Base-by-base conservation (phyloP, 1,140 invertebrate species). In the Colletes gigas region DNA sequence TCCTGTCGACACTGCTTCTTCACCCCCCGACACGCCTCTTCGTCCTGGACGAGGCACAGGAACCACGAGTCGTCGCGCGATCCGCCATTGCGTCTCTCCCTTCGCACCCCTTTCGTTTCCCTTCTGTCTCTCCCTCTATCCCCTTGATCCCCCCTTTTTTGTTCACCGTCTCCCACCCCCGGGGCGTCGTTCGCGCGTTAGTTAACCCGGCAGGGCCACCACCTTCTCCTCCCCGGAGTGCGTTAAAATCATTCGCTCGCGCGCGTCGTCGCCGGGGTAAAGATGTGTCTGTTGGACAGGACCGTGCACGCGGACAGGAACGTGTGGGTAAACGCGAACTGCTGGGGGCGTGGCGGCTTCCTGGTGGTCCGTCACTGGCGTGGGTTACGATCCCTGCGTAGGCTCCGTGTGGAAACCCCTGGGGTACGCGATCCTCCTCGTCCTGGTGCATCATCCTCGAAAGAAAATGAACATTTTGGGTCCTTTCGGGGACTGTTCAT, bases 301-400 rank as follows among this genome's bases (percentile, higher is more conserved):
- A 3, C 1, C 39, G 54, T 71, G 15, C 59, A 62, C 68, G 78
- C 83, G 87, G 80, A 84, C 60, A 71, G 63, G 62, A 73, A 55
- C 55, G 70, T 66, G 57, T 68, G 59, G 41, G 63, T 84, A 73
- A 78, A 68, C 79, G 83, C 84, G 86, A 83, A 84, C 83, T 66
- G 76, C 81, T 82, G 89, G 91, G 88, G 91, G 92, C 91, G 91
- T 91, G 91, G 89, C 91, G 88, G 89, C 90, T 91, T 89, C 85
- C 90, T 91, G 91, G 91, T 92, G 92, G 91, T 92, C 90, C 89
- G 83, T 90, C 92, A 91, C 90, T 91, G 88, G 91, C 90, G 89
- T 86, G 89, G 84, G 80, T 85, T 88, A 81, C 87, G 81, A 88
- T 52, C 50, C 60, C 44, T 63, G 70, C 47, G 73, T 69, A 72